Evolutionary conservation across 2,113 vertebrate species (phyloP).

Genomic region (Grammomys dolichurus): DNA sequence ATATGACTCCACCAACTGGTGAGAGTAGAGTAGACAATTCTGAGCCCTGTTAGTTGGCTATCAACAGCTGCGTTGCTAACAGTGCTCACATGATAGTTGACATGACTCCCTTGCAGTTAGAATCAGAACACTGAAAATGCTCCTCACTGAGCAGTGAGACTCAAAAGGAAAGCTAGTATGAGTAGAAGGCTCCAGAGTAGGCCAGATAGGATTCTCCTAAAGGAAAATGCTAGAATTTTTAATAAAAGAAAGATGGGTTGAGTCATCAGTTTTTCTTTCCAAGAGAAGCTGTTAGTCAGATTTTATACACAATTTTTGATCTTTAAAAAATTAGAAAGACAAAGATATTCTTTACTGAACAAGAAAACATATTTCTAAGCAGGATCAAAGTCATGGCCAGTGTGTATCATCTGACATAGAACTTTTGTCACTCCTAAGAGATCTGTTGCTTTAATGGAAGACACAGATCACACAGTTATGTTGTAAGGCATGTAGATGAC

Average conservation of each 20-base stretch:
- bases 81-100: background rate
- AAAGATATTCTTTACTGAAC: background rate
- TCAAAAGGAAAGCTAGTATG: background rate
- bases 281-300: background rate
- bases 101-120: background rate
- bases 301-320: background rate
- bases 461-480: background rate
- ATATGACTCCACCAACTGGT: background rate
- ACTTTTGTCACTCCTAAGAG: background rate
- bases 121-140: background rate
- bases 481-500: background rate
- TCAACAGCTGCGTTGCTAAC: background rate
- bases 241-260: background rate
- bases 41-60: background rate
- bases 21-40: background rate
- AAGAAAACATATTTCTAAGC: constrained; percentile 2
- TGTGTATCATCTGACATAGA: background rate
- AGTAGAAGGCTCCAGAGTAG: background rate
- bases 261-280: background rate
- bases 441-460: background rate
- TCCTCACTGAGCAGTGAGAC: background rate
- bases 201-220: background rate
- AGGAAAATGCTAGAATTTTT: background rate
- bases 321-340: constrained; percentile 11
- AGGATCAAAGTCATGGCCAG: background rate